Percentiles rank a stretch among this genome's conserved stretches.
phyloP scores from a whole-genome alignment of 1,140 invertebrate genomes.

The Bombyx mori region DNA sequence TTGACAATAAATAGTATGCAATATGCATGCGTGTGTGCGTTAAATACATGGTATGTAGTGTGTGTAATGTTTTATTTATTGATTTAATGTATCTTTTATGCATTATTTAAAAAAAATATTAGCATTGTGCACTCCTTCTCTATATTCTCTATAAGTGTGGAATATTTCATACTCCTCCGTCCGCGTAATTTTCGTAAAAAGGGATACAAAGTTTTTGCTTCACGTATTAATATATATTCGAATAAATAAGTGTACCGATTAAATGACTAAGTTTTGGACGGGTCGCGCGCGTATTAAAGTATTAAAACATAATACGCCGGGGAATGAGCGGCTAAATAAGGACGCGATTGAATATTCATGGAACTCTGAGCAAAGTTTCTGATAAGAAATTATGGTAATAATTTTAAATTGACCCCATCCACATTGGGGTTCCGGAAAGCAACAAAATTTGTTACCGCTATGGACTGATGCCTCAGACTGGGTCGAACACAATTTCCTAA shows the following conservation, averaged over 20 bases:
- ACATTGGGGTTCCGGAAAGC: constrained; percentile 24
- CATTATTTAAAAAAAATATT: no score
- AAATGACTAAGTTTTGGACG: neutral
- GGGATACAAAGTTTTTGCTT: no score
- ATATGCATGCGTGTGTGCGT: no score
- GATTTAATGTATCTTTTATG: no score
- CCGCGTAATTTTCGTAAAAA: no score
- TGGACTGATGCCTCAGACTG: constrained; percentile 29
- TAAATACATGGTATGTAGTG: no score
- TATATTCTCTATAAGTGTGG: no score
- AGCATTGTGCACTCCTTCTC: no score
- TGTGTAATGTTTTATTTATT: no score
- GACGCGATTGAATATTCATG: constrained; percentile 33
- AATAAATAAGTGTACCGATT: neutral
- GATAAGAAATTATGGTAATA: constrained; percentile 48
- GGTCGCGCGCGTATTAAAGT: constrained; percentile 2
- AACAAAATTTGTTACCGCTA: constrained; percentile 28
- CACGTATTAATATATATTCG: constrained; percentile 10
- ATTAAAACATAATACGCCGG: constrained; percentile 14
- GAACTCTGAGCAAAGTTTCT: constrained; percentile 34
- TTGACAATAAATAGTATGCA: no score
- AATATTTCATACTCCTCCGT: no score
- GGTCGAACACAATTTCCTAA: constrained; percentile 31
- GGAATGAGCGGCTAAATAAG: constrained; percentile 24
- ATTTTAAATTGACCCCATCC: constrained; percentile 48